These are phyloP conservation scores for Xiphias gladius DNA, from an alignment of 2,113 vertebrate genomes.

Conservation along the genomic window DNA sequence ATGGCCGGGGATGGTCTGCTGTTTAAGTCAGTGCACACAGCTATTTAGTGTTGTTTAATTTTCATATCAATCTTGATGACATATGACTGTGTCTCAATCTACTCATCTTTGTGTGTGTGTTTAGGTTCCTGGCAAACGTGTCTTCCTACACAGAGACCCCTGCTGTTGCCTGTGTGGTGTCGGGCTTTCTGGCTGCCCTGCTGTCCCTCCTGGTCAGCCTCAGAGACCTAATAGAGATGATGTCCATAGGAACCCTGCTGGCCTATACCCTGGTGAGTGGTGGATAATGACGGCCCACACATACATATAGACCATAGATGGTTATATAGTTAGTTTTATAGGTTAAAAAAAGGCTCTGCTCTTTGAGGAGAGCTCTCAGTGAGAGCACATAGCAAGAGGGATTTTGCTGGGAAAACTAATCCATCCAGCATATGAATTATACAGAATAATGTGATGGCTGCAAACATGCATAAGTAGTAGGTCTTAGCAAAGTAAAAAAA, in stretches of 20 bases:
- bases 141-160: conserved; percentile 97
- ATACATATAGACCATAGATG: not conserved
- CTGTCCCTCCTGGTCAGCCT: conserved; percentile 95
- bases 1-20: conserved; percentile 98
- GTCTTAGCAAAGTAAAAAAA: not conserved
- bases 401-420: conserved; percentile 8
- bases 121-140: conserved; percentile 92
- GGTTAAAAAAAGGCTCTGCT: not conserved
- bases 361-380: not conserved
- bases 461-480: not conserved
- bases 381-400: not conserved
- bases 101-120: not conserved
- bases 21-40: conserved; percentile 89
- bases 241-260: conserved; percentile 97
- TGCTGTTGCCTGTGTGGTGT: conserved; percentile 94
- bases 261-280: conserved; percentile 95
- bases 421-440: not conserved
- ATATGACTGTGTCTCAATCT: not conserved
- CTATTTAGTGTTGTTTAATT: not conserved
- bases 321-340: not conserved
- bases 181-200: conserved; percentile 92
- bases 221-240: conserved; percentile 98
- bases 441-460: not conserved
- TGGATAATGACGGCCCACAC: not conserved
- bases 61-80: not conserved